Conservation (phyloP, 2,888 invertebrate genomes). For the Drosophila robusta region DNA sequence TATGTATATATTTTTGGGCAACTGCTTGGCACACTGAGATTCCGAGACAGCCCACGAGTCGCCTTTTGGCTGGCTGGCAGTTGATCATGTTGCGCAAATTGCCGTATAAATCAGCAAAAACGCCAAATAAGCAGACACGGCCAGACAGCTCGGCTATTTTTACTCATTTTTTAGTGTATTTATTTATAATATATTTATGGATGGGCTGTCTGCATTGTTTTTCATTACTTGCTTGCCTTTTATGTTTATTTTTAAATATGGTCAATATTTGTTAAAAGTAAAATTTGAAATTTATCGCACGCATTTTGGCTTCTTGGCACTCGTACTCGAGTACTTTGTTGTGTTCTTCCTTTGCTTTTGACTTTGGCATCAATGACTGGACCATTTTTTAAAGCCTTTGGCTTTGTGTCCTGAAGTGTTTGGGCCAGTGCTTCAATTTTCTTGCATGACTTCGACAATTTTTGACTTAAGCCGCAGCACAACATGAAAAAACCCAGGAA, state of each 20-base stretch:
- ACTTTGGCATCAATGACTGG: slow-evolving; percentile 39
- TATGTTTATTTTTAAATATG: slow-evolving; percentile 23
- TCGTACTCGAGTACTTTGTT: background rate
- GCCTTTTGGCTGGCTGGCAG: slow-evolving; percentile 18
- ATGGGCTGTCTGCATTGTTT: slow-evolving; percentile 42
- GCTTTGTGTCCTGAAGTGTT: slow-evolving; percentile 54
- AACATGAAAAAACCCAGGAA: slow-evolving; percentile 32
- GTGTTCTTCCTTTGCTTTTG: slow-evolving; percentile 5
- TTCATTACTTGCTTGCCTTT: slow-evolving; percentile 39
- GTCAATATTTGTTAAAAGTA: slow-evolving; percentile 23
- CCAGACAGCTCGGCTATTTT: slow-evolving; percentile 53
- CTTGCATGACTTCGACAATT: slow-evolving; percentile 68
- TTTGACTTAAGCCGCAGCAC: slow-evolving; percentile 26
- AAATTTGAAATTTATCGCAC: slow-evolving; percentile 1
- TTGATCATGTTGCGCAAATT: slow-evolving; percentile 73
- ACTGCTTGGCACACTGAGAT: slow-evolving; percentile 12
- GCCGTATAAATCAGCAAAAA: slow-evolving; percentile 69
- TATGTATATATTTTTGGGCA: slow-evolving; percentile 32
- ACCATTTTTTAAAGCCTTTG: slow-evolving; percentile 51
- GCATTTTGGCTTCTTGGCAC: background rate
- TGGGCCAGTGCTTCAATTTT: slow-evolving; percentile 50
- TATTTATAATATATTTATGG: slow-evolving; percentile 2
- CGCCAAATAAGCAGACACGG: slow-evolving; percentile 53
- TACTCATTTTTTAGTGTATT: slow-evolving; percentile 29
- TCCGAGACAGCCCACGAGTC: slow-evolving; percentile 4